Conservation (phyloP, 2,113 vertebrate genomes). For the Oceanites oceanicus region DNA sequence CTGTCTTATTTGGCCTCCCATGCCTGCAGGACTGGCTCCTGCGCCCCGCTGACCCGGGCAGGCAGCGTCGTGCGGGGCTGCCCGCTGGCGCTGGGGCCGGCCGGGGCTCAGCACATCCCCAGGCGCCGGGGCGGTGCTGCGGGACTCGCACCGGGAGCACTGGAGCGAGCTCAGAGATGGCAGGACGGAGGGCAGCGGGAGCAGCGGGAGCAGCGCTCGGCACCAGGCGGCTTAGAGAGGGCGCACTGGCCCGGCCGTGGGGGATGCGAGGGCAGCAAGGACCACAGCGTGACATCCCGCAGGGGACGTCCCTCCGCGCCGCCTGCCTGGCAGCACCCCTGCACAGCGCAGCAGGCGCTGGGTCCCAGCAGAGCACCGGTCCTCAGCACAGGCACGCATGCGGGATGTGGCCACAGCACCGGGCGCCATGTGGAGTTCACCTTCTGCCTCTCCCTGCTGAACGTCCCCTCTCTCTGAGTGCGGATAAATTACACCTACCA, state of each 20-base stretch:
- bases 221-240: background rate
- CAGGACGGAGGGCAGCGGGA: background rate
- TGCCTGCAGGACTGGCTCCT: accelerated
- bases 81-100: background rate
- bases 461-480: background rate
- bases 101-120: background rate
- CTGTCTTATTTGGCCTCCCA: background rate
- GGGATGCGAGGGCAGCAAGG: accelerated
- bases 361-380: accelerated
- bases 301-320: background rate
- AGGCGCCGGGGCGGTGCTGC: accelerated
- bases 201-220: background rate
- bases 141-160: accelerated
- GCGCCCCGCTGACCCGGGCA: accelerated
- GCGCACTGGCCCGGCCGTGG: accelerated
- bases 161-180: accelerated
- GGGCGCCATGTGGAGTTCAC: background rate
- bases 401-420: accelerated
- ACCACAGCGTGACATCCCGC: background rate
- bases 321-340: background rate
- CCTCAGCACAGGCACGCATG: accelerated
- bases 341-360: accelerated
- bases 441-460: background rate
- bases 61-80: background rate
- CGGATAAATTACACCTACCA: background rate